phyloP scores from a whole-genome alignment of 2,797 vertebrate genomes.

The Sebastes kiyomatsui region DNA sequence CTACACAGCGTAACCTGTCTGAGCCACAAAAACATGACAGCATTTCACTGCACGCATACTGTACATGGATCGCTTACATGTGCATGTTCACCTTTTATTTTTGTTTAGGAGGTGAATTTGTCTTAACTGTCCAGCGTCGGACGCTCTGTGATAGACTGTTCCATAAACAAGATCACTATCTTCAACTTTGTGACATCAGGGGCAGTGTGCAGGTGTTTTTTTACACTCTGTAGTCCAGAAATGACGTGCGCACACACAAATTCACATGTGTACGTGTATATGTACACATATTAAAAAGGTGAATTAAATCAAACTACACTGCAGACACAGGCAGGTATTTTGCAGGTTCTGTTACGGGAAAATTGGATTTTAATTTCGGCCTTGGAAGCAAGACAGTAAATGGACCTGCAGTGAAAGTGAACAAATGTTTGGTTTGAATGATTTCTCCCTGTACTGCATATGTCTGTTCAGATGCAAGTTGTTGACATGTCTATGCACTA shows the following conservation, averaged over 20 bases:
- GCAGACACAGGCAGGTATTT: background rate
- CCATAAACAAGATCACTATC: constrained; percentile 49
- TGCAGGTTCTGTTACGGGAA: background rate
- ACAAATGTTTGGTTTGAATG: too few species aligned
- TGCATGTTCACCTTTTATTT: background rate
- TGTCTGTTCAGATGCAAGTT: background rate
- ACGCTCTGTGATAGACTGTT: constrained; percentile 7
- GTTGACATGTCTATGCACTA: background rate
- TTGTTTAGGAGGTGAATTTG: constrained; percentile 26
- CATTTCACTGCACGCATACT: background rate
- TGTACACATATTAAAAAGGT: background rate
- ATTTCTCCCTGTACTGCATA: too few species aligned
- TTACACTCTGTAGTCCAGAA: background rate
- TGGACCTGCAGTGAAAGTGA: background rate
- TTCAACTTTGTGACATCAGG: constrained; percentile 15
- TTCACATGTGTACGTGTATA: background rate
- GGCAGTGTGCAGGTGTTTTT: background rate
- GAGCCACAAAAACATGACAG: background rate
- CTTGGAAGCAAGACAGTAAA: background rate
- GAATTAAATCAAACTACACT: background rate
- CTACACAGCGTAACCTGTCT: background rate
- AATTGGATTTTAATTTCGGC: background rate
- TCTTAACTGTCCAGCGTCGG: constrained; percentile 35
- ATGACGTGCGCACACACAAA: background rate
- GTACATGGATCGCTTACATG: constrained; percentile 5